These are phyloP conservation scores for Morpho deidamia DNA, from an alignment of 2,888 invertebrate genomes.

Conservation along the genomic window DNA sequence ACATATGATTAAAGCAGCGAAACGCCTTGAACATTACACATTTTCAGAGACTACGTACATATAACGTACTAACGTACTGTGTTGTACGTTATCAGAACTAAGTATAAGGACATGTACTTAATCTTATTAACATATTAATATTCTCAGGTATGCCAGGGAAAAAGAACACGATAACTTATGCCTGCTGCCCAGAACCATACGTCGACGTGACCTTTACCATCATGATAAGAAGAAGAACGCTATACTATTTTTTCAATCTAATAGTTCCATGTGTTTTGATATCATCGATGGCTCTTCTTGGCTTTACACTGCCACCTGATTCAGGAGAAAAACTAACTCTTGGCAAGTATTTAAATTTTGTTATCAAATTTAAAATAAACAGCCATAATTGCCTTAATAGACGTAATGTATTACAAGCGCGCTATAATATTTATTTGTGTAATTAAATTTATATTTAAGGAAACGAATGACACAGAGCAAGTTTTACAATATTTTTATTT, in stretches of 20 bases:
- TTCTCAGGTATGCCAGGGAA: conserved; percentile 92
- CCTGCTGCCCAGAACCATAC: conserved; percentile 96
- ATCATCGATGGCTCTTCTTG: conserved; percentile 98
- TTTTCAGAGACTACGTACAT: no score
- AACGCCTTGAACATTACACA: no score
- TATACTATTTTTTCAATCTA: conserved; percentile 99
- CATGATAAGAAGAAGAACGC: conserved; percentile 95
- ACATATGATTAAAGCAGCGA: no score
- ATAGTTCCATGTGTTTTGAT: conserved; percentile 99
- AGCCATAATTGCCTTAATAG: no score
- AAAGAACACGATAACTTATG: conserved; percentile 93
- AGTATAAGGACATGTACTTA: neutral
- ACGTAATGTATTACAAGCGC: no score
- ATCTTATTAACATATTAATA: neutral
- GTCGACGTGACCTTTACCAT: conserved; percentile 98
- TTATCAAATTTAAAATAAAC: no score
- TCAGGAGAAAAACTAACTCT: conserved; percentile 97
- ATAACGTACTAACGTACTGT: no score
- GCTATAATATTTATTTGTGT: no score
- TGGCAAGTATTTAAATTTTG: conserved; percentile 79
- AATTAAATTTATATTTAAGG: no score
- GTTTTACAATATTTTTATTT: no score
- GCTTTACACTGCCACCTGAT: conserved; percentile 98
- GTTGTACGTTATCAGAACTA: neutral
- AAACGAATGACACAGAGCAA: no score